Percentiles rank a stretch among this genome's conserved stretches.
These are phyloP conservation scores for Drosophila monieri DNA, from an alignment of 2,888 invertebrate species.

Conservation along the genomic window DNA sequence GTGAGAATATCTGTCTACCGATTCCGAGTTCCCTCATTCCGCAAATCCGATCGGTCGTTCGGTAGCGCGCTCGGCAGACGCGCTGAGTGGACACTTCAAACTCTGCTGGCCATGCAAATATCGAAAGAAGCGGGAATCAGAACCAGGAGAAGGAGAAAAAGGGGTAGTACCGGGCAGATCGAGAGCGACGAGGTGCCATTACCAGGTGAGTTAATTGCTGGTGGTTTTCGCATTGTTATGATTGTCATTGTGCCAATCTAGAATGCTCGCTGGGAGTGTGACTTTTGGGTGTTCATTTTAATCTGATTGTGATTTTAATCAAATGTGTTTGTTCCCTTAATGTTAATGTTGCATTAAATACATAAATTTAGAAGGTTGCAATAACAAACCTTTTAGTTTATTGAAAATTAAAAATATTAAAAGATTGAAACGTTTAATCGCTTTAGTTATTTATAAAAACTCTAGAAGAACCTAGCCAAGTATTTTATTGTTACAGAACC, in stretches of 20 bases:
- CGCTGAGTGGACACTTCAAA: constrained; percentile 42
- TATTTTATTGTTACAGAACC: no score
- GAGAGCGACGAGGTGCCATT: not conserved
- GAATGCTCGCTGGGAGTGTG: not conserved
- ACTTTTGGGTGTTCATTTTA: not conserved
- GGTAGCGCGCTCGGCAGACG: constrained; percentile 21
- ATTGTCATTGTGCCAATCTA: not conserved
- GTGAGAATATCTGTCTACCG: constrained; percentile 8
- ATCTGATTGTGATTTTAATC: no score
- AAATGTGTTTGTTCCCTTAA: not conserved
- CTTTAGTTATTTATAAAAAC: no score
- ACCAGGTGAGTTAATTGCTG: constrained; percentile 11
- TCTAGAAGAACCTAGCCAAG: no score
- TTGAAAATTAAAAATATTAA: no score
- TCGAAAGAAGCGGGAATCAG: not conserved
- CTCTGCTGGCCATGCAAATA: constrained; percentile 37
- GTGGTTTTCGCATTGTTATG: constrained; percentile 6
- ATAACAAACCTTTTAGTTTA: no score
- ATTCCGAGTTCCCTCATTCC: constrained; percentile 7
- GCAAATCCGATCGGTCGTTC: constrained; percentile 18
- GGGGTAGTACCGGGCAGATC: not conserved
- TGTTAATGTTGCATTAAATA: no score
- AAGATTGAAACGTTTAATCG: not conserved
- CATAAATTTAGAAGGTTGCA: no score
- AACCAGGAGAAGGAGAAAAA: not conserved